phyloP scores from a whole-genome alignment of 2,888 invertebrate species.

The Papilio gigon region DNA sequence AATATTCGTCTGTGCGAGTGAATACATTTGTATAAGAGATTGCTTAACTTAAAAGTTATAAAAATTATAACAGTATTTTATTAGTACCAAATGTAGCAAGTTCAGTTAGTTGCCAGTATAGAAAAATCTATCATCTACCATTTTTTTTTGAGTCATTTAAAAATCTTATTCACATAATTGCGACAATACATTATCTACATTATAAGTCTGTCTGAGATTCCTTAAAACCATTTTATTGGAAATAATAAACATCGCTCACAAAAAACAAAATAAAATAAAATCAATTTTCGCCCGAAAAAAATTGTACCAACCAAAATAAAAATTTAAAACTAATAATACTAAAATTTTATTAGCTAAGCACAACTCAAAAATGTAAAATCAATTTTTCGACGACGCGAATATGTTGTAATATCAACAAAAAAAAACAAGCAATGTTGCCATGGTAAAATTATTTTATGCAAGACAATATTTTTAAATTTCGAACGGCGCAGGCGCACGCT shows the following conservation, averaged over 20 bases:
- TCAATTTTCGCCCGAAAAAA: too few relatives aligned
- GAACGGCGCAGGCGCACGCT: too few relatives aligned
- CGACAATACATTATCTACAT: neutral
- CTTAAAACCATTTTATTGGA: neutral
- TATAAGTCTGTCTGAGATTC: neutral
- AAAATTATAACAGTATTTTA: neutral
- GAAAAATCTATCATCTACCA: neutral
- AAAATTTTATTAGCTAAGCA: neutral
- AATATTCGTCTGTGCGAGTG: neutral
- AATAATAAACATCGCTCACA: neutral
- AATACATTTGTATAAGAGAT: conserved; percentile 22
- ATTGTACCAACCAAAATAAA: neutral
- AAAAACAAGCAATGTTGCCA: neutral
- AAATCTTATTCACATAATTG: conserved; percentile 3
- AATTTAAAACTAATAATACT: conserved; percentile 6
- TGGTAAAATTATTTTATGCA: too few relatives aligned
- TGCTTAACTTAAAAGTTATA: conserved; percentile 1
- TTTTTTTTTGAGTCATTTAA: neutral
- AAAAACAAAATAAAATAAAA: neutral
- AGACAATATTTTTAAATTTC: neutral
- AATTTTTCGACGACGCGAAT: neutral
- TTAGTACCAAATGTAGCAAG: neutral
- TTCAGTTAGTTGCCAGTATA: neutral
- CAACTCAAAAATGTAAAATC: neutral
- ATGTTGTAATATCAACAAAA: neutral